Evolutionary conservation across 2,888 invertebrate genomes (phyloP), one percentile per base, ranked within the genome.

Genomic region (Bugula neritina): DNA sequence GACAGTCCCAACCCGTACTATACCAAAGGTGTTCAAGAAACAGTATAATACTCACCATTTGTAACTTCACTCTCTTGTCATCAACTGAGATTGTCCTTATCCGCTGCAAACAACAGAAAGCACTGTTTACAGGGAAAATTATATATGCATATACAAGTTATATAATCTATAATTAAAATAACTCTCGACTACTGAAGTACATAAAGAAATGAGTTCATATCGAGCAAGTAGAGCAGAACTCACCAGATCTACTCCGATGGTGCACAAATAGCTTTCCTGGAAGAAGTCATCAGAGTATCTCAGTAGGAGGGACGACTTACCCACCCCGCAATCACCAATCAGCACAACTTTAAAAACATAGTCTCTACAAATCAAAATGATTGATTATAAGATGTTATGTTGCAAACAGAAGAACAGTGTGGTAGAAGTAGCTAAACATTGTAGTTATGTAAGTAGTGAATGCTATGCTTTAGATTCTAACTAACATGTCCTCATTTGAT

Each of bases 241-340:
- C 55, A 55, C 55, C 55, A 55, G 25, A 55, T 55, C 55, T 23
- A 55, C 55, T 55, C 55, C 55, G 23, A 55, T 55, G 23, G 55
- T 55, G 23, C 55, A n/a, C n/a, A 55, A 5, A 55, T 55, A 55
- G 23, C 55, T 55, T 5, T 55, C 55, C 25, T 55, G 55, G 55
- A 55, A 55, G 55, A 55, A 17, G 5, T 55, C 55, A 55, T 55
- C 55, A 13, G 55, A 5, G 23, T 55, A 55, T 55, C 55, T 10
- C 3, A 55, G 55, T 13, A 55, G 21, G 23, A 55, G 55, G 5
- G 55, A 55, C 5, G 55, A 55, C 23, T 55, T 55, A 3, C 55
- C 55, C n/a, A 55, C 55, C 55, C 55, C 55, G 5, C n/a, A 55
- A 25, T 55, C 55, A 17, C 55, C 55, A 17, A 55, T 23, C 21